Base-by-base conservation (phyloP, 2,888 invertebrate genomes). In the Drosophila putrida region DNA sequence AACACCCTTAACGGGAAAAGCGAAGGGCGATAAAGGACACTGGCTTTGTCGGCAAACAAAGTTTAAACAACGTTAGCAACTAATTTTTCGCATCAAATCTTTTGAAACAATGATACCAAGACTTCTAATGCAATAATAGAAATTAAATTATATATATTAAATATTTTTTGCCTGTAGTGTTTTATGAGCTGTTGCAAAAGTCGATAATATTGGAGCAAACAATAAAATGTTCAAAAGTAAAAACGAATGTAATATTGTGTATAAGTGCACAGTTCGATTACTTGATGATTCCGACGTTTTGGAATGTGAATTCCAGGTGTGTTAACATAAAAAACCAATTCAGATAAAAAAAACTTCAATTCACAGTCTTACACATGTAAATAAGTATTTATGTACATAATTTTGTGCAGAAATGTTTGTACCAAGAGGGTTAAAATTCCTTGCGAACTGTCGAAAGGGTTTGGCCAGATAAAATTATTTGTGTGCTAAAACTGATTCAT, bases 291-390 rank as follows among this genome's bases (percentile, higher is more conserved):
- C 96, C 81, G 97, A 98, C 94, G 96, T 97, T 90, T 94, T 98
- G 91, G 97, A 98, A 94, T 97, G 97, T 93, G 97, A 97, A 94
- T 97, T 97, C 94, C 97, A 97, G 95, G 96, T 96, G 93, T 93
- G 88, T 73, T 58, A 31, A 10, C 27, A 47, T 11, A 13, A 33
- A 60, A 33, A 51, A 5, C 15, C 11, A 50, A n/a, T 11, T 11
- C 11, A 25, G 11, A 6, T 35, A n/a, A 1, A 35, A 25, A 5
- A 28, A 54, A 4, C 10, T n/a, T 13, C 15, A 9, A 36, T n/a
- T 25, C 8, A 49, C 10, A 20, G 20, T 46, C 15, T 20, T 33
- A 44, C 20, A 27, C 25, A 33, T 11, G 4, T 25, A 50, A 8
- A 27, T 38, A 36, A 27, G 43, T 35, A 35, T 4, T 13, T 38